These are phyloP conservation scores for Toxostoma redivivum DNA, from an alignment of 2,113 vertebrate species.

Conservation along the genomic window DNA sequence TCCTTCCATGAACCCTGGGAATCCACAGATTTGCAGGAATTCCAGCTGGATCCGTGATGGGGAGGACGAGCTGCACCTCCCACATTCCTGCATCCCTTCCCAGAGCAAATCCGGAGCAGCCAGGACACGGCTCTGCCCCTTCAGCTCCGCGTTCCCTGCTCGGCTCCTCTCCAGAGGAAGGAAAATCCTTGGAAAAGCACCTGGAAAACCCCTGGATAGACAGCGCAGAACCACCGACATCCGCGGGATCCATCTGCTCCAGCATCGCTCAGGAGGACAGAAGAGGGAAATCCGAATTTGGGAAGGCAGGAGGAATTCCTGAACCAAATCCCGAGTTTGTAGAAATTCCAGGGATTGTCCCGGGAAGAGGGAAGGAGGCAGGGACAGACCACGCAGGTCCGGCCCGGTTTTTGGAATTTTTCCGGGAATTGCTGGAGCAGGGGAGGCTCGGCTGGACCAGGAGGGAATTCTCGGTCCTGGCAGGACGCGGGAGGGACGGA, in stretches of 20 bases:
- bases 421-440: neutral
- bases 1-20: neutral
- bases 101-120: neutral
- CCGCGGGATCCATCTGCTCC: neutral
- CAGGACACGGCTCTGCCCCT: neutral
- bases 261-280: fast-evolving
- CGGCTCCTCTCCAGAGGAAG: neutral
- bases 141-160: neutral
- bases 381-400: neutral
- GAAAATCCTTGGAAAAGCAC: neutral
- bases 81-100: neutral
- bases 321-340: neutral
- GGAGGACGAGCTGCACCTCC: neutral
- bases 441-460: neutral
- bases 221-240: fast-evolving
- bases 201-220: neutral
- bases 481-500: too few species aligned
- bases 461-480: neutral
- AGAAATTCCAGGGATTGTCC: neutral
- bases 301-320: neutral
- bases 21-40: neutral
- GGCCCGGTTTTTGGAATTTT: neutral
- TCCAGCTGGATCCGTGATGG: neutral
- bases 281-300: neutral
- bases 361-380: neutral